Evolutionary conservation across 2,113 vertebrate species (phyloP).

Genomic region (Atrichornis clamosus): DNA sequence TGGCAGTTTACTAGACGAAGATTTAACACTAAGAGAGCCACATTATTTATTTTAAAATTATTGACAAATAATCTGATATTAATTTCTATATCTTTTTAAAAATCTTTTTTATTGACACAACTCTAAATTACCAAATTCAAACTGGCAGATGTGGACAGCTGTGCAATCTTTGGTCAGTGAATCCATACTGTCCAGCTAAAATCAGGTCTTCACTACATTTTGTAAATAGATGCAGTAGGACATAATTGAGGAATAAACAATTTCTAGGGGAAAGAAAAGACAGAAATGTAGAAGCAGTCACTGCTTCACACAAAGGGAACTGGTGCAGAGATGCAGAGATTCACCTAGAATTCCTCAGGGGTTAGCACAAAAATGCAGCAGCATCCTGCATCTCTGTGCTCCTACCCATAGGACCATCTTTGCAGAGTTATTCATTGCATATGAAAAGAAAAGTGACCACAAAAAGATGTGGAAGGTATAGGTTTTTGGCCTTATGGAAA

Average conservation of each 20-base stretch:
- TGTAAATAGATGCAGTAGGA: not conserved
- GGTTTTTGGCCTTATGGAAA: not conserved
- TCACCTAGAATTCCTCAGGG: not conserved
- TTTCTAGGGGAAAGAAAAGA: accelerated
- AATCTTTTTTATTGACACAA: not conserved
- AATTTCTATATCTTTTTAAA: not conserved
- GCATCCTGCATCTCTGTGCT: not conserved
- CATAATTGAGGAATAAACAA: not conserved
- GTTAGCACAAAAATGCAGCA: not conserved
- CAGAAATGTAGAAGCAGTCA: not conserved
- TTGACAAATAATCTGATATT: not conserved
- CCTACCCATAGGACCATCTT: not conserved
- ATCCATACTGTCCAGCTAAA: not conserved
- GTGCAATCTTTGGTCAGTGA: not conserved
- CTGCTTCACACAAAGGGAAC: not conserved
- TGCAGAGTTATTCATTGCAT: not conserved
- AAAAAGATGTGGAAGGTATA: not conserved
- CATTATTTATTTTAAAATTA: not conserved
- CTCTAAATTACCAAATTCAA: not conserved
- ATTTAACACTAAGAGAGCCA: not conserved
- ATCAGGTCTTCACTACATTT: not conserved
- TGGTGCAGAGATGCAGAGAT: not conserved
- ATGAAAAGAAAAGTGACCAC: not conserved
- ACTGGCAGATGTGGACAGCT: not conserved
- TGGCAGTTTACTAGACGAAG: not conserved